Evolutionary conservation across 2,797 vertebrate species (phyloP), one percentile per base, ranked within the genome.

Genomic region (Rhinella marina): DNA sequence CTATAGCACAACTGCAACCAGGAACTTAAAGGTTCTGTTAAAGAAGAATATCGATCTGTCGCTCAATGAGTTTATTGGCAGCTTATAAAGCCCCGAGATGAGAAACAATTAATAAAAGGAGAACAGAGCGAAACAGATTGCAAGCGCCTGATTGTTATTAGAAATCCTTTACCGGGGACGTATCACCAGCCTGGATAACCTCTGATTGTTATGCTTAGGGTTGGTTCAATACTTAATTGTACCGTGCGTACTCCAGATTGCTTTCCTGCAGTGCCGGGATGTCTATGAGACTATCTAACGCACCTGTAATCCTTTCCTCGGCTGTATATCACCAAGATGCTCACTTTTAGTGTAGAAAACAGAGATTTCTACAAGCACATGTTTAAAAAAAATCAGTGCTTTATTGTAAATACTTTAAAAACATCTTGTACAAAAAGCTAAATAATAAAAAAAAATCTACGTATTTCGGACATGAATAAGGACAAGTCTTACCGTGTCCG

Each of bases 51-150:
- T 87, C 83, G 86, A 87, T 87, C 73, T 29, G 13, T 17, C n/a
- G 50, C 79, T 64, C 56, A 57, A 81, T 25, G 23, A 78, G 48
- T 78, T 77, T 70, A 83, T 87, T 87, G 86, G 73, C 73, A 78
- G 50, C 73, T 87, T 76, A 66, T 78, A 87, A 82, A 84, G 66
- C 73, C 83, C 41, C 78, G 61, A 59, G 62, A 78, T 68, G 52
- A 87, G 86, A 68, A 87, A 82, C 73, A 87, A 87, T 87, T 87
- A 87, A 87, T 82, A 87, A 82, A 82, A 81, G 62, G 66, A 29
- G 80, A 87, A 62, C 86, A 76, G 56, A 87, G 25, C 6, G 81
- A 77, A 87, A 41, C 72, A 68, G 59, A 87, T 87, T 83, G 81
- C 79, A 62, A 64, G 64, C 48, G 62, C 86, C 82, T 87, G 86